phyloP scores from a whole-genome alignment of 2,113 vertebrate genomes.

The Pituophis catenifer region DNA sequence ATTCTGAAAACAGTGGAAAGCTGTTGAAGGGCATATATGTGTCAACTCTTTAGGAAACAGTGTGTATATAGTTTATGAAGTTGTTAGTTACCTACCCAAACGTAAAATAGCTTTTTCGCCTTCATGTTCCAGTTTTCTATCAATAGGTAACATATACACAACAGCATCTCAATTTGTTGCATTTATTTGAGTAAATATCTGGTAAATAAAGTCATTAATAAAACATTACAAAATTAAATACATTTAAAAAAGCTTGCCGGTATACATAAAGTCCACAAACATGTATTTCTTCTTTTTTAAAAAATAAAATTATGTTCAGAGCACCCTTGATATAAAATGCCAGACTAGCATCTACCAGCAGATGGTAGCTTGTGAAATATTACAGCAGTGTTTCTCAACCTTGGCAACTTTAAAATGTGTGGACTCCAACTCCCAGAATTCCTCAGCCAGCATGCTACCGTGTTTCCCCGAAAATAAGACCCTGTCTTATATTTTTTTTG shows the following conservation, averaged over 20 bases:
- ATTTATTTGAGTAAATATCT: slow-evolving; percentile 84
- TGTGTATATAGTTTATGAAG: not conserved
- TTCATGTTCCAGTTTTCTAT: slow-evolving; percentile 29
- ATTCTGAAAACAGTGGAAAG: not conserved
- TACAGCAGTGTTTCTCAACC: not conserved
- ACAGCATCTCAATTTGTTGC: slow-evolving; percentile 72
- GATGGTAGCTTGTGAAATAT: slow-evolving; percentile 60
- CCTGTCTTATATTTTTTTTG: too few species aligned
- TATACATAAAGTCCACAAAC: slow-evolving; percentile 79
- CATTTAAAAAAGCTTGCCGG: slow-evolving; percentile 79
- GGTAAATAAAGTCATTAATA: slow-evolving; percentile 78
- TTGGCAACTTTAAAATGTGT: not conserved
- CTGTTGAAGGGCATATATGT: not conserved
- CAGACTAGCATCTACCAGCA: slow-evolving; percentile 61
- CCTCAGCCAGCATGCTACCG: not conserved
- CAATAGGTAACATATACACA: slow-evolving; percentile 37
- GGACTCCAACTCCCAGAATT: not conserved
- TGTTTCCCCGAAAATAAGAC: too few species aligned
- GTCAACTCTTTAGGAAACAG: not conserved
- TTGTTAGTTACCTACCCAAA: not conserved
- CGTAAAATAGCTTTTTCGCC: not conserved
- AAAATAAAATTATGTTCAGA: slow-evolving; percentile 82
- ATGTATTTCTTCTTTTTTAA: slow-evolving; percentile 67
- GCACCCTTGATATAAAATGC: slow-evolving; percentile 82
- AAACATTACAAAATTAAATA: slow-evolving; percentile 84